These are phyloP conservation scores for Anniella stebbinsi DNA, from an alignment of 2,797 vertebrate genomes.

Conservation along the genomic window DNA sequence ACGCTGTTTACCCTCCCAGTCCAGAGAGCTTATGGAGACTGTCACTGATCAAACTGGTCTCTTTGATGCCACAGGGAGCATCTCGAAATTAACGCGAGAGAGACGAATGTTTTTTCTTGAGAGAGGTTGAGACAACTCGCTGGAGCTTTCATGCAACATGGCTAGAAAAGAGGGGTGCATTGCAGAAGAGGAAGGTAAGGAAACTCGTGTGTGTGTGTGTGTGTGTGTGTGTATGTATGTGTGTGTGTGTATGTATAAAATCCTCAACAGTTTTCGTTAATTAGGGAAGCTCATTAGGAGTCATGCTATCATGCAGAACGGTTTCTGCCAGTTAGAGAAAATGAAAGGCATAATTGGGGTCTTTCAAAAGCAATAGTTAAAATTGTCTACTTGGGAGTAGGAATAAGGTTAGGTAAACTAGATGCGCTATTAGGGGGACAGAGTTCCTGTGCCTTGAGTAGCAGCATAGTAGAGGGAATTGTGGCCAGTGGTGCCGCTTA, in stretches of 20 bases:
- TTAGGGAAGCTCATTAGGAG: neutral
- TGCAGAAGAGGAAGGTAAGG: slow-evolving; percentile 30
- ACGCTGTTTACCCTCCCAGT: neutral
- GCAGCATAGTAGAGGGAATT: neutral
- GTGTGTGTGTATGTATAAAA: neutral
- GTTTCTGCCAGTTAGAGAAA: neutral
- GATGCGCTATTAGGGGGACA: neutral
- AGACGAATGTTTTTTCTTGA: neutral
- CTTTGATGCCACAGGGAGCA: neutral
- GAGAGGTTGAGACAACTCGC: neutral
- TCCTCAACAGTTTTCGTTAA: accelerated
- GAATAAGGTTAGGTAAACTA: too few relatives aligned
- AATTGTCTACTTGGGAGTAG: neutral
- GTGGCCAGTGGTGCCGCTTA: neutral
- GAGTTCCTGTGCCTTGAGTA: neutral
- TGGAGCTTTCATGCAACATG: neutral
- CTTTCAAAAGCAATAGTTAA: neutral
- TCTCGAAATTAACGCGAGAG: neutral
- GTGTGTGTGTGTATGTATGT: neutral
- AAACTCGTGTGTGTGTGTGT: neutral
- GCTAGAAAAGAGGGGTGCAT: slow-evolving; percentile 5
- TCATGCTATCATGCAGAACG: neutral
- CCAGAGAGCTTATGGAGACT: accelerated
- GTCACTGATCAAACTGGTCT: neutral
- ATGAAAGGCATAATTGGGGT: accelerated